Base-by-base conservation (phyloP, 2,113 vertebrate genomes). In the Rhodinocichla rosea region DNA sequence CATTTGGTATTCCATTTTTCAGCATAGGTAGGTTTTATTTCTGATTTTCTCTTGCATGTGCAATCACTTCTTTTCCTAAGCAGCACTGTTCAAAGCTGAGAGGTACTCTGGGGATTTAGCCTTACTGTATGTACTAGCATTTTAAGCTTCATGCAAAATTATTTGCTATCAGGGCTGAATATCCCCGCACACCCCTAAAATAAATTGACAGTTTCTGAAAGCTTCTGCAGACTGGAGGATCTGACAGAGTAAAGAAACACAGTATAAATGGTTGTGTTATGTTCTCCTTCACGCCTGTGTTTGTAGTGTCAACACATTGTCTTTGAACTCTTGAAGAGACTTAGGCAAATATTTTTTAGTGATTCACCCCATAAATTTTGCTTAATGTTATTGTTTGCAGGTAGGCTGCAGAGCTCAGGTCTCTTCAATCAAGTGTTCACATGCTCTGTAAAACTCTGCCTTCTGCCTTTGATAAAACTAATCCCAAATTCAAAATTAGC, bases 131-230 rank as follows among this genome's bases (percentile, higher is more conserved):
- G 37, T 76, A 82, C 92, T 63, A 87, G 77, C 90, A 89, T 95
- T 92, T 92, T 96, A 94, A 95, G 92, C 47, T 84, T 92, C 89
- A 96, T 93, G 87, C 89, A 92, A 93, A 97, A 92, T 96, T 90
- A 96, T 96, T 94, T 96, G 57, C 89, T 88, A 92, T 97, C 82
- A 87, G 57, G 68, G 15, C 23, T 87, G 69, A 94, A 91, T 91
- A 92, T 74, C 50, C 83, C 57, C 9, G 11, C 57, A 92, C 39
- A 91, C 13, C 10, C 32, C 17, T 90, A 79, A 87, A 88, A 93
- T 96, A 96, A 95, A 94, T 63, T 87, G 76, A 45, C 53, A 86
- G 35, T 59, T 93, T 87, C 52, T 67, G 60, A 88, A 75, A 82
- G 35, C 47, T 94, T 90, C 59, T 79, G 27, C 52, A 59, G 75